These are phyloP conservation scores for Aplodontia rufa DNA, from an alignment of 2,113 vertebrate genomes.

Conservation along the genomic window DNA sequence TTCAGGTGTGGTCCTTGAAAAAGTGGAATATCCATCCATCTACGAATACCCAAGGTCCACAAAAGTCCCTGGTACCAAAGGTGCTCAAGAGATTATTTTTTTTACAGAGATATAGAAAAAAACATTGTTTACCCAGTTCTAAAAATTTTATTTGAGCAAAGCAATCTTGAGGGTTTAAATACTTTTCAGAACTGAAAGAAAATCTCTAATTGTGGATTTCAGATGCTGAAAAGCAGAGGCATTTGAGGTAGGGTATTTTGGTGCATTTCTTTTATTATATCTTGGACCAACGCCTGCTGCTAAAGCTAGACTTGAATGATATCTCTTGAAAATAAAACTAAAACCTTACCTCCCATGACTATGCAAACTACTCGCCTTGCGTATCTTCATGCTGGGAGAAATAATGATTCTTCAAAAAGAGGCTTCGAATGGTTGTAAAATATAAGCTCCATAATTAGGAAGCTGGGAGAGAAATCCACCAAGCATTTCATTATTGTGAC, in stretches of 20 bases:
- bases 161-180: neutral
- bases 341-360: constrained; percentile 28
- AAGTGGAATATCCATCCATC: neutral
- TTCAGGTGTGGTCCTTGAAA: neutral
- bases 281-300: constrained; percentile 18
- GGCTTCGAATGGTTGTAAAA: constrained; percentile 57
- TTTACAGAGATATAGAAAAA: neutral
- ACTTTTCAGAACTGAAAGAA: neutral
- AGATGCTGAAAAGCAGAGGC: neutral
- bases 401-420: constrained; percentile 55
- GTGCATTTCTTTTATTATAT: constrained; percentile 15
- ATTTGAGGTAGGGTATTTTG: neutral
- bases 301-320: constrained; percentile 3
- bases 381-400: constrained; percentile 53
- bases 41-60: neutral
- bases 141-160: neutral
- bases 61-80: neutral
- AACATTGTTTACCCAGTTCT: neutral
- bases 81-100: neutral
- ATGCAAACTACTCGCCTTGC: constrained; percentile 31
- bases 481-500: constrained; percentile 8
- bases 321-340: constrained; percentile 44
- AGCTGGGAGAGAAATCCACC: neutral
- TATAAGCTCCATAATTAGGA: constrained; percentile 59
- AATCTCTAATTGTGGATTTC: neutral